Evolutionary conservation across 1,140 invertebrate species (phyloP), one percentile per base, ranked within the genome.

Genomic region (Plectrocnemia conspersa): DNA sequence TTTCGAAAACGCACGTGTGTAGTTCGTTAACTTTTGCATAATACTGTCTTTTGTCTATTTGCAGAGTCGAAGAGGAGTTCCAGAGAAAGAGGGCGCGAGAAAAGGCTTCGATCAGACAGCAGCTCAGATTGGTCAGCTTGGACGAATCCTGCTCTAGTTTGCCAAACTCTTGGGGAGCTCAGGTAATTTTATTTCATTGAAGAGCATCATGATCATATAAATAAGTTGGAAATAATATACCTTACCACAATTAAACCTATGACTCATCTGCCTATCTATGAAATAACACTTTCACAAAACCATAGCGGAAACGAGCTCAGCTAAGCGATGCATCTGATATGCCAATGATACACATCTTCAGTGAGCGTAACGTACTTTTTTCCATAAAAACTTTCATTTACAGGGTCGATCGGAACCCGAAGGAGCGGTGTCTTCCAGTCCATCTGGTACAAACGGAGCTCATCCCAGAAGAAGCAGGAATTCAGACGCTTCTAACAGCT

Each of bases 101-200:
- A 68, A 88, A 88, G 65, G 83, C 83, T 0, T 83, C 77, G 55
- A 86, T 88, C 46, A 69, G 84, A 22, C 82, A 88, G 56, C 86
- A 88, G 64, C 68, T 88, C 49, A 70, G 84, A 24, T 67, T 87
- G 3, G 84, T 84, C 60, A 83, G 77, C 54, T 68, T 80, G 65
- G 76, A 77, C 15, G 76, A 78, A 49, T 61, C 59, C 11, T 57
- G 54, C 36, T 57, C 54, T 23, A 61, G 59, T 41, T 38, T 61
- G 13, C 70, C 68, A 59, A 65, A 68, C 7, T 67, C 68, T 55
- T 76, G 66, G 68, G 58, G 54, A 25, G 59, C 45, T 32, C 59
- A 62, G 56, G 59, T 61, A 15, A 57, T 25, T 33, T 5, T n/a
- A 54, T 6, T 29, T 29, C 21, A n/a, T 11, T 29, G 27, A 7